Evolutionary conservation across 1,140 invertebrate species (phyloP).

Genomic region (Drosophila littoralis): DNA sequence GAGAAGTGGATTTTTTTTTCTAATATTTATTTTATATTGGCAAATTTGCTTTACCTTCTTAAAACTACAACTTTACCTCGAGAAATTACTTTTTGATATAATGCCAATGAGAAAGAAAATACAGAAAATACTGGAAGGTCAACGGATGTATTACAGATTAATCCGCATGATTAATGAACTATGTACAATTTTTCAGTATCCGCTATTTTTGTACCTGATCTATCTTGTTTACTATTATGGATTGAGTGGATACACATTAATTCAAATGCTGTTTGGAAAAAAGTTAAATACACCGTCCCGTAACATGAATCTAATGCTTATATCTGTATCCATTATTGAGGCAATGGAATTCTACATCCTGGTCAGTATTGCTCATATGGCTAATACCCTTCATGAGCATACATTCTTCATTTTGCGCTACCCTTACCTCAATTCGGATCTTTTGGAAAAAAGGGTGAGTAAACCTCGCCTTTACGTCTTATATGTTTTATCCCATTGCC

Average conservation of each 20-base stretch:
- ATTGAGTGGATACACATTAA: background rate
- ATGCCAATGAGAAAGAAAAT: constrained; percentile 5
- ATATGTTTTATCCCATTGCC: too few relatives aligned
- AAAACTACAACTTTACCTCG: background rate
- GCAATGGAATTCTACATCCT: background rate
- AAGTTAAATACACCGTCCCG: too few relatives aligned
- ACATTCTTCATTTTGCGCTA: background rate
- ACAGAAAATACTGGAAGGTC: background rate
- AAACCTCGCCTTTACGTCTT: background rate
- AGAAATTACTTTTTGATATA: background rate
- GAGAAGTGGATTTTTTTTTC: background rate
- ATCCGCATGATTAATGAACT: constrained; percentile 4
- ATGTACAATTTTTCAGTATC: constrained; percentile 11
- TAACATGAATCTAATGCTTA: background rate
- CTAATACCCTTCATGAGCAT: background rate
- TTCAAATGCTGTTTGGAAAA: background rate
- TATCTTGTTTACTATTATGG: background rate
- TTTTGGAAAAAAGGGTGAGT: constrained; percentile 49
- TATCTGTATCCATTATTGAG: background rate
- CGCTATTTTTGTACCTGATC: background rate
- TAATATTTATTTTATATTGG: constrained; percentile 4
- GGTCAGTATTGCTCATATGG: background rate
- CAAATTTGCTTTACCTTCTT: background rate
- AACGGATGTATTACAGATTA: constrained; percentile 2
- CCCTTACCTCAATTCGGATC: background rate